Conservation (phyloP, 2,113 vertebrate species). For the Pampusana beccarii region DNA sequence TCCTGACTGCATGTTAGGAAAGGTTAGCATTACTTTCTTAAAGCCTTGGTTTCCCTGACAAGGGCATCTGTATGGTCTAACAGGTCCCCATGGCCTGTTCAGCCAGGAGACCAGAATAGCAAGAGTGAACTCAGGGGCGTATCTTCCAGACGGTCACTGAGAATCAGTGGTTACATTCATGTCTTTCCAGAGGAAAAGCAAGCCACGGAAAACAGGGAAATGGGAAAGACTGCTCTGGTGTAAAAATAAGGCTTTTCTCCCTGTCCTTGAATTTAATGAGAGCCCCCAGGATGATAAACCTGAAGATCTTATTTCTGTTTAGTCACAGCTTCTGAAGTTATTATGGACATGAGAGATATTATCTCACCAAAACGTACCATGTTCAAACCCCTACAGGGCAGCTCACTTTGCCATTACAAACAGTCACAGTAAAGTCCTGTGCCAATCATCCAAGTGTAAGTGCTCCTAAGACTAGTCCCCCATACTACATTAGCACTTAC, state of each 20-base stretch:
- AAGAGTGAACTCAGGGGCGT: background rate
- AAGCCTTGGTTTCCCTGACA: background rate
- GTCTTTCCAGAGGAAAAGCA: background rate
- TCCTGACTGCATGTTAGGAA: background rate
- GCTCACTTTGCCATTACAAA: background rate
- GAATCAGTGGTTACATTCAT: background rate
- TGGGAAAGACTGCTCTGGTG: background rate
- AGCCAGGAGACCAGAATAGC: background rate
- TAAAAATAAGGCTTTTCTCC: background rate
- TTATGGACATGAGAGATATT: accelerated
- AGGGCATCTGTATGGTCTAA: background rate
- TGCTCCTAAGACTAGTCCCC: background rate
- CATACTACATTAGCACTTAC: background rate
- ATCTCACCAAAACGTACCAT: background rate
- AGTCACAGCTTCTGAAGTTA: background rate
- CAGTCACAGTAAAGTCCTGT: background rate
- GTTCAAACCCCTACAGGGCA: background rate
- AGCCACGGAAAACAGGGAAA: background rate
- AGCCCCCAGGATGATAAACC: accelerated
- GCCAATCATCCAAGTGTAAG: background rate
- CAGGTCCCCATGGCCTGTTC: background rate
- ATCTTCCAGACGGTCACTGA: background rate
- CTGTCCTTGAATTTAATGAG: background rate
- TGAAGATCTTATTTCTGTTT: background rate
- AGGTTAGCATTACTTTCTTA: background rate